Conservation (phyloP, 2,888 invertebrate species). For the Heteromyza rotundicornis region DNA sequence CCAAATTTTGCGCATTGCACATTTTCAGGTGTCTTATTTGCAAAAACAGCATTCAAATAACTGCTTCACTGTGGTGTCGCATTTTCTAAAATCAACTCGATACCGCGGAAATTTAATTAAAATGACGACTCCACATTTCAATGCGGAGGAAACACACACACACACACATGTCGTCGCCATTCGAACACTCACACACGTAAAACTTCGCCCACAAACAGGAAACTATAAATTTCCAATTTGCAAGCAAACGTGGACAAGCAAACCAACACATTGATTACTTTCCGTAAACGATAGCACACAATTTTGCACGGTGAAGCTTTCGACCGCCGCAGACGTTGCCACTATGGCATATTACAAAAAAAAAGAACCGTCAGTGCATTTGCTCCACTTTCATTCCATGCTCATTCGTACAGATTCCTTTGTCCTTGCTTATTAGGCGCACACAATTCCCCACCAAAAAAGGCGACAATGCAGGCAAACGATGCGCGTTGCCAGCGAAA, state of each 20-base stretch:
- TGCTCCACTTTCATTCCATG: background rate
- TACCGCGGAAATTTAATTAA: background rate
- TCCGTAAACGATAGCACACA: background rate
- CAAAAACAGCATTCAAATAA: background rate
- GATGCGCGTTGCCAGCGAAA: background rate
- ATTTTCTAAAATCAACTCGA: background rate
- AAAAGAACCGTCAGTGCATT: background rate
- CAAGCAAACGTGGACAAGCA: background rate
- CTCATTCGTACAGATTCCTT: background rate
- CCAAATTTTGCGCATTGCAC: background rate
- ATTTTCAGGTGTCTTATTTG: background rate
- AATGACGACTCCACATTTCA: background rate
- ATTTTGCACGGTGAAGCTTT: too few relatives aligned
- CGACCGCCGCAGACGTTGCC: background rate
- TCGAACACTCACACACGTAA: too few relatives aligned
- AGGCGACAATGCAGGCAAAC: too few relatives aligned
- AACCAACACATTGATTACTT: slow-evolving; percentile 7
- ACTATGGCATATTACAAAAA: background rate
- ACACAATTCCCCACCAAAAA: background rate
- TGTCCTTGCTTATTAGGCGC: background rate
- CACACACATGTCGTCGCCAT: too few relatives aligned
- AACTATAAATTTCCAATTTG: background rate
- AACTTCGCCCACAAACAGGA: background rate
- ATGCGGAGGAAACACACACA: background rate
- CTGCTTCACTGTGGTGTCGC: too few relatives aligned